Percentiles rank a stretch among this genome's conserved stretches.
These are phyloP conservation scores for Oreochromis niloticus DNA, from an alignment of 2,113 vertebrate species.

Conservation along the genomic window DNA sequence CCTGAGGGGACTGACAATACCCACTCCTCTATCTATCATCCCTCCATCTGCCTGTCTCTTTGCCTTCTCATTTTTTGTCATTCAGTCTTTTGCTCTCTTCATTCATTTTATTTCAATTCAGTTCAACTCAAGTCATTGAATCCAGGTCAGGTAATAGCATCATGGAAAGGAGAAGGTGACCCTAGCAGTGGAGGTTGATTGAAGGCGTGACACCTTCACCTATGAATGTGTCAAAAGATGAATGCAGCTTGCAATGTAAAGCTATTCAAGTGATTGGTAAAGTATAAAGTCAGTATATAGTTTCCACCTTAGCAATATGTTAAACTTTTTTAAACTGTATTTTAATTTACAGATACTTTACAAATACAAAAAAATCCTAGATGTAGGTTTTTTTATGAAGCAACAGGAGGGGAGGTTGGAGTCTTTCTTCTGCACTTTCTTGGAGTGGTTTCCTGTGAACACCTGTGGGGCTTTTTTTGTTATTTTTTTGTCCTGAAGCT, in stretches of 20 bases:
- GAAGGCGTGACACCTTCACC: background rate
- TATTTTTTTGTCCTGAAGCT: background rate
- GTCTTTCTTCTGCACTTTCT: background rate
- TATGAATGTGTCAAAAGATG: background rate
- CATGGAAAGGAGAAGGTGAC: constrained; percentile 5
- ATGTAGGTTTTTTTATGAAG: background rate
- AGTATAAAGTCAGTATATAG: background rate
- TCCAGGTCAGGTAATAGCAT: background rate
- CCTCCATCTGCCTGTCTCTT: constrained; percentile 1
- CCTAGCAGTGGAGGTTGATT: background rate
- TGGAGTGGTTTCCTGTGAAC: background rate
- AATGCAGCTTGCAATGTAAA: background rate
- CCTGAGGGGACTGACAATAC: constrained; percentile 53
- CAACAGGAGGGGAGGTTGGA: background rate
- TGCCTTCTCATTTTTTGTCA: background rate
- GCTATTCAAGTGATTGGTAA: background rate
- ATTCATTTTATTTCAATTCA: background rate
- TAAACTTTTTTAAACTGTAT: background rate
- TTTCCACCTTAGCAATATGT: background rate
- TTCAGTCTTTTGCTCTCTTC: background rate
- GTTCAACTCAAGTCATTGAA: background rate
- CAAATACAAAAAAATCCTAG: background rate
- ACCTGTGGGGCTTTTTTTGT: background rate
- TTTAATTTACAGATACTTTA: background rate
- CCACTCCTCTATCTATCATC: constrained; percentile 29